These are phyloP conservation scores for Anabacerthia variegaticeps DNA, from an alignment of 2,797 vertebrate species.

Conservation along the genomic window DNA sequence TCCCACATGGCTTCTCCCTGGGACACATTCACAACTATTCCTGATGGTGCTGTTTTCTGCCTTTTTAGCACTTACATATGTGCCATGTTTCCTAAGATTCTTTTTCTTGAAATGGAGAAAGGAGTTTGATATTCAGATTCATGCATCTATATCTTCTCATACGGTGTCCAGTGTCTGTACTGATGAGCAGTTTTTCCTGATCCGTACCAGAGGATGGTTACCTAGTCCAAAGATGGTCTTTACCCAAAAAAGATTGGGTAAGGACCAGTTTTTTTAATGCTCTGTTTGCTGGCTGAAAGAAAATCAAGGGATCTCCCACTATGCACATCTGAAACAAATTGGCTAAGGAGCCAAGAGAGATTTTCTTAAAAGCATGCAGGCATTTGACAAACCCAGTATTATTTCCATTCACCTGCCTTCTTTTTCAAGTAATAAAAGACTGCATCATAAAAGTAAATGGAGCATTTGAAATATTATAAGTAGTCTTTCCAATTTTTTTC, in stretches of 20 bases:
- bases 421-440: not conserved
- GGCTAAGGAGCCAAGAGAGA: not conserved
- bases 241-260: not conserved
- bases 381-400: not conserved
- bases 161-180: not conserved
- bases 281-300: not conserved
- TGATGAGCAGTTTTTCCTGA: not conserved
- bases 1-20: not conserved
- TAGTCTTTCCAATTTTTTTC: not conserved
- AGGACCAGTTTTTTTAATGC: not conserved
- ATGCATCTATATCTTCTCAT: not conserved
- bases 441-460: not conserved
- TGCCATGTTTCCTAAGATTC: not conserved
- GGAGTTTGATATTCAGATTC: not conserved
- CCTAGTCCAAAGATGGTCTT: not conserved
- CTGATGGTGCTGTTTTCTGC: not conserved
- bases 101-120: not conserved
- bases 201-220: not conserved
- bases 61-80: not conserved
- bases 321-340: not conserved
- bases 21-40: not conserved
- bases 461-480: not conserved
- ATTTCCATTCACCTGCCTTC: not conserved
- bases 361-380: not conserved
- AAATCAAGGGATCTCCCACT: not conserved